Base-by-base conservation (phyloP, 1,140 invertebrate genomes). In the Hesperophylax magnus region DNA sequence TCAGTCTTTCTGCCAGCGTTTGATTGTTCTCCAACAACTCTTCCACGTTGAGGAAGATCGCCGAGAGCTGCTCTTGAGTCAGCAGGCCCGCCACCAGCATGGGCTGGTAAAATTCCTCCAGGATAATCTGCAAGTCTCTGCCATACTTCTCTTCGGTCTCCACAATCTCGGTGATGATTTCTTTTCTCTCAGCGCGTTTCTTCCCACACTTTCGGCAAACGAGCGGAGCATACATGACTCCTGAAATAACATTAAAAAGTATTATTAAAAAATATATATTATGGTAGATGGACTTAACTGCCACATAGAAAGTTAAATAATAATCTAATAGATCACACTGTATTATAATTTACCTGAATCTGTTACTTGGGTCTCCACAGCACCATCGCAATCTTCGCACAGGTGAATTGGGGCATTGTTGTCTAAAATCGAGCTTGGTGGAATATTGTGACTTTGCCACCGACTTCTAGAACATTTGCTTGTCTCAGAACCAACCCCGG, bases 131-230 rank as follows among this genome's bases (percentile, higher is more conserved):
- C 82, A 98, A 89, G 90, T 98, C 97, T 83, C 97, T 91, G 2
- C 97, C 97, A 86, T 98, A 99, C 86, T 98, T 98, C 84, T 97
- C 94, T 90, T 99, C 98, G 1, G 97, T 98, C 88, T 99, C 97
- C 3, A 98, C 95, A 81, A 99, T 98, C 91, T 99, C 98, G 1
- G 94, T 95, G 67, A 99, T 96, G 20, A 98, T 98, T 90, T 98
- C 97, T 86, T 97, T 97, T 53, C 97, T 92, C 86, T 99, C 97
- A 0, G 94, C 93, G 77, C 97, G 91, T 86, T 96, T 96, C 85
- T 97, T 97, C 60, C 93, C 91, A 87, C 97, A 98, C 86, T 97
- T 96, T 79, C 95, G 91, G 89, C 97, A 98, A 8, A 97, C 93
- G 74, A 96, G 88, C 1, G 95, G 93, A n/a, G 94, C 92, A 84